phyloP scores from a whole-genome alignment of 2,888 invertebrate species.

The Molorchus minor region DNA sequence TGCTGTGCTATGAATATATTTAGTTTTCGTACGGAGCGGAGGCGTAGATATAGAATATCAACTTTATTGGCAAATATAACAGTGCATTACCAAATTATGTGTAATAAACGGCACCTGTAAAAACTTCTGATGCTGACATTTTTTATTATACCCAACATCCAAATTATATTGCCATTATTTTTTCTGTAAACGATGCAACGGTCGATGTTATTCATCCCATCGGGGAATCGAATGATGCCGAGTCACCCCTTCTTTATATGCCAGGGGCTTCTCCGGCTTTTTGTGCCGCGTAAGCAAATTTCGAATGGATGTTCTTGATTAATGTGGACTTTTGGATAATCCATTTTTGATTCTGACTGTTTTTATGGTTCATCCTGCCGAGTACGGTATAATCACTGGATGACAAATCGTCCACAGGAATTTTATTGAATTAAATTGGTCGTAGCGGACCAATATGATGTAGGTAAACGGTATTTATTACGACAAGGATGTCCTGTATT shows the following conservation, averaged over 20 bases:
- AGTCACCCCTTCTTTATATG: constrained; percentile 3
- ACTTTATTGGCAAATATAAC: constrained; percentile 13
- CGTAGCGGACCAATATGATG: not conserved
- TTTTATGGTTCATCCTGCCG: constrained; percentile 15
- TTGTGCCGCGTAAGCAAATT: constrained; percentile 16
- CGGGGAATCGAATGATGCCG: not conserved
- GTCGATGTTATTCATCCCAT: constrained; percentile 1
- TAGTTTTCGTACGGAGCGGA: no score
- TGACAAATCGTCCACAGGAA: constrained; percentile 14
- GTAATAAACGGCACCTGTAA: no score
- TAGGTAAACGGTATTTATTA: not conserved
- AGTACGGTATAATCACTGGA: constrained; percentile 8
- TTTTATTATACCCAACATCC: no score
- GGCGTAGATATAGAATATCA: no score
- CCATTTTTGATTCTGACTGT: constrained; percentile 23
- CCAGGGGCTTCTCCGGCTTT: constrained; percentile 5
- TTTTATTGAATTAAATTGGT: constrained; percentile 11
- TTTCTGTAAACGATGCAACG: constrained; percentile 1
- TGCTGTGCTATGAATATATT: no score
- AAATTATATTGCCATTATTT: constrained; percentile 1
- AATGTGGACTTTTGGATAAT: constrained; percentile 15
- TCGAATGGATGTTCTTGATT: constrained; percentile 9
- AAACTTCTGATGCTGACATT: no score
- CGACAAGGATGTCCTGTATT: not conserved
- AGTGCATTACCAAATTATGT: no score